phyloP scores from a whole-genome alignment of 2,797 vertebrate species.

The Parambassis ranga region DNA sequence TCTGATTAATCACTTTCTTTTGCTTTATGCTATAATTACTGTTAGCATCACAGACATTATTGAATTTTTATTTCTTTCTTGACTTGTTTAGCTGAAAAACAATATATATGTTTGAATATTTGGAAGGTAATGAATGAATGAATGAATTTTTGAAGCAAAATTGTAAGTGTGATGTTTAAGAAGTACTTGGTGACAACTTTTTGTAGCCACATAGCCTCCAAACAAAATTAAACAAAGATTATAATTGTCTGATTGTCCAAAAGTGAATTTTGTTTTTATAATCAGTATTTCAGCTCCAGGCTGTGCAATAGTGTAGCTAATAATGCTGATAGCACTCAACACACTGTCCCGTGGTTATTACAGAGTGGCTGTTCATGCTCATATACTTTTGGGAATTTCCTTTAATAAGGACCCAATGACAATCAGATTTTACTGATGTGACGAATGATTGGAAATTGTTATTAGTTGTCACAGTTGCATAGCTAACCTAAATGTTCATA shows the following conservation, averaged over 20 bases:
- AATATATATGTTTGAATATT: too few relatives aligned
- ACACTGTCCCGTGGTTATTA: background rate
- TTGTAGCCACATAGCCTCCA: too few relatives aligned
- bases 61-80: too few relatives aligned
- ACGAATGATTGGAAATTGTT: conserved; percentile 14
- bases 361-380: background rate
- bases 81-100: too few relatives aligned
- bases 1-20: too few relatives aligned
- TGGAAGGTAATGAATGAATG: too few relatives aligned
- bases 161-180: background rate
- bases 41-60: too few relatives aligned
- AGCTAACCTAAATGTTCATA: conserved; percentile 11
- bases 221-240: conserved; percentile 28
- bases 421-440: background rate
- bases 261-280: conserved; percentile 20
- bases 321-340: conserved; percentile 16
- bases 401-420: conserved; percentile 1
- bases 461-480: too few relatives aligned
- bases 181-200: too few relatives aligned
- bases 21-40: too few relatives aligned
- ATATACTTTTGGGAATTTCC: background rate
- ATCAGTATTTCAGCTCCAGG: conserved; percentile 14
- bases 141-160: too few relatives aligned
- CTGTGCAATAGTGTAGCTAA: background rate
- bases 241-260: conserved; percentile 31